A percentile compares a stretch with the other conserved stretches of the same genome.
phyloP scores from a whole-genome alignment of 2,888 invertebrate species.

The Bellardia pandia region DNA sequence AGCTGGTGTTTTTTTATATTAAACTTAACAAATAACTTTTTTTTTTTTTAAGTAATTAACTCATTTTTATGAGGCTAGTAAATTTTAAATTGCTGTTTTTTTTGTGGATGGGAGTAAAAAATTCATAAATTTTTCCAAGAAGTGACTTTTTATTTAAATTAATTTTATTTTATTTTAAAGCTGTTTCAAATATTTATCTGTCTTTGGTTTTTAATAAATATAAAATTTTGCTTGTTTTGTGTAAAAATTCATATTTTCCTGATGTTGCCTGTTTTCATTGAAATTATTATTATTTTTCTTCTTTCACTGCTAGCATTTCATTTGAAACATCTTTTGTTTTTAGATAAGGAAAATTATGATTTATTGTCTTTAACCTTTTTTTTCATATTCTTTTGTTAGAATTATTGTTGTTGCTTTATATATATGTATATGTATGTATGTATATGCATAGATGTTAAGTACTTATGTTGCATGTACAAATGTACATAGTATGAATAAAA shows the following conservation, averaged over 20 bases:
- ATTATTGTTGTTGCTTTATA: conserved; percentile 34
- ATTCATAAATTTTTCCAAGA: conserved; percentile 46
- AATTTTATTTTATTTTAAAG: conserved; percentile 16
- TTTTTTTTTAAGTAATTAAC: conserved; percentile 59
- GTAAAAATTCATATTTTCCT: conserved; percentile 42
- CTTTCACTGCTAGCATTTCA: conserved; percentile 11
- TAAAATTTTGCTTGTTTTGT: conserved; percentile 43
- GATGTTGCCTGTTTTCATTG: conserved; percentile 31
- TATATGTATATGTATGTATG: not conserved
- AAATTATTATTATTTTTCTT: conserved; percentile 22
- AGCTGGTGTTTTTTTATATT: conserved; percentile 30
- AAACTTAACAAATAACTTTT: conserved; percentile 26
- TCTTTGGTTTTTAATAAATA: conserved; percentile 55
- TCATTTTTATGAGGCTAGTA: conserved; percentile 67
- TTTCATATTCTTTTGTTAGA: conserved; percentile 49
- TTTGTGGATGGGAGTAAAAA: conserved; percentile 9
- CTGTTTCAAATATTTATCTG: conserved; percentile 31
- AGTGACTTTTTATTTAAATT: not conserved
- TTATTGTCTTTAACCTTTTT: conserved; percentile 69
- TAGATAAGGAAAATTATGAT: conserved; percentile 72
- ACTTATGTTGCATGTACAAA: conserved; percentile 4
- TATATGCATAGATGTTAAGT: conserved; percentile 20
- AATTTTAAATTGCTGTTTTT: conserved; percentile 37
- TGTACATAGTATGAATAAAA: no score
- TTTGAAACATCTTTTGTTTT: conserved; percentile 65